These are phyloP conservation scores for Halocynthia roretzi DNA, from an alignment of 23 tunicate species.

Conservation along the genomic window DNA sequence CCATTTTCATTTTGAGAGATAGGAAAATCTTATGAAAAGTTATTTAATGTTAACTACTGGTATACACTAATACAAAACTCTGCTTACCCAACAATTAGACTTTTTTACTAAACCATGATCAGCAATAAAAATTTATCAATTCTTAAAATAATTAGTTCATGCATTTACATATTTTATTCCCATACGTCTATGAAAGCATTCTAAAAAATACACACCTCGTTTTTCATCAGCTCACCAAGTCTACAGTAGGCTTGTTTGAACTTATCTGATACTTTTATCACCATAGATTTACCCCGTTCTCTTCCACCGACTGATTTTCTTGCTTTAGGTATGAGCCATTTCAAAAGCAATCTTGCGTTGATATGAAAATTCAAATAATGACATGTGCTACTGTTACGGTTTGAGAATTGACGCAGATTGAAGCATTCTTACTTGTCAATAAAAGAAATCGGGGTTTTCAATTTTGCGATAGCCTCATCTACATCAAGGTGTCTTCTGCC, in stretches of 20 bases:
- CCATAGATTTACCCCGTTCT: slow-evolving; percentile 22
- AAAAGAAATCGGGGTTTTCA: slow-evolving; percentile 15
- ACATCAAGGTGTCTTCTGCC: background rate
- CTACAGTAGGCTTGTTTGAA: slow-evolving; percentile 27
- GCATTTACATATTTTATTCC: no score
- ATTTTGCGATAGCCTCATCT: slow-evolving; percentile 3
- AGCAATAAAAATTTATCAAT: no score
- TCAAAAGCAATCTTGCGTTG: slow-evolving; percentile 3
- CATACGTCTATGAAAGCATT: no score
- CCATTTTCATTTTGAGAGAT: no score
- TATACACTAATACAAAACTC: no score
- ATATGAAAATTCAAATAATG: background rate
- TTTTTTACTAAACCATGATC: no score
- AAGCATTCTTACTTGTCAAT: background rate
- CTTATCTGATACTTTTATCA: slow-evolving; percentile 4
- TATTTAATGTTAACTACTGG: no score
- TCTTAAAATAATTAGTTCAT: no score
- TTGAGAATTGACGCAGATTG: background rate
- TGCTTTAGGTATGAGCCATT: slow-evolving; percentile 9
- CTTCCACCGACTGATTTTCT: slow-evolving; percentile 24
- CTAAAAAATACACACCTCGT: slow-evolving; percentile 7
- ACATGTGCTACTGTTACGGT: background rate
- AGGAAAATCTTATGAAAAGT: no score
- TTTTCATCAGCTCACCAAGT: slow-evolving; percentile 22
- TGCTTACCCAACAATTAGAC: no score